A percentile compares a stretch with the other conserved stretches of the same genome.
Conservation (phyloP, 1,140 invertebrate genomes). For the Orussus abietinus region DNA sequence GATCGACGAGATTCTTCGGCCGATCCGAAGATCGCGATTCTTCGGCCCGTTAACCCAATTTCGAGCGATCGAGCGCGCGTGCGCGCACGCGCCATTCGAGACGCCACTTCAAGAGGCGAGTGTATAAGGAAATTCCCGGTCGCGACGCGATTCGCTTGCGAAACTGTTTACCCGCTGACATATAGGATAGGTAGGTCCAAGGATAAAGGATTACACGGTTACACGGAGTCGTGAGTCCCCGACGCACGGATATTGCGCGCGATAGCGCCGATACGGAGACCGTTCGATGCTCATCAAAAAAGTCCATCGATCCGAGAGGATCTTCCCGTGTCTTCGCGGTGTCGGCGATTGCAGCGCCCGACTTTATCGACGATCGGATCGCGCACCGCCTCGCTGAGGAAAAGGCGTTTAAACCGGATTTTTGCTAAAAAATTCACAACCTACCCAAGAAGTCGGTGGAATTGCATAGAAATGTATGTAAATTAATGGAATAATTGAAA, state of each 20-base stretch:
- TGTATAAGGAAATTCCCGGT: conserved; percentile 48
- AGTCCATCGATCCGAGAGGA: no score
- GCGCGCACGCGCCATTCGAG: not conserved
- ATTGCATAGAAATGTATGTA: no score
- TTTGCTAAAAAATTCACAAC: no score
- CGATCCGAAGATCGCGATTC: no score
- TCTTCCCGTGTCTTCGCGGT: not conserved
- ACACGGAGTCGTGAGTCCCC: no score
- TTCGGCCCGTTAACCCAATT: conserved; percentile 33
- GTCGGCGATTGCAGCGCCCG: conserved; percentile 1
- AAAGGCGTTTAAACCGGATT: no score
- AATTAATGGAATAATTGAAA: no score
- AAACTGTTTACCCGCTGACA: conserved; percentile 44
- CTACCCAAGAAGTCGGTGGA: no score
- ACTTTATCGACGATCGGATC: conserved; percentile 7
- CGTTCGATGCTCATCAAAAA: no score
- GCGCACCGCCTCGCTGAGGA: no score
- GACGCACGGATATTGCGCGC: conserved; percentile 5
- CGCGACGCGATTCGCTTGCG: conserved; percentile 38
- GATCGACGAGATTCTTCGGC: conserved; percentile 21
- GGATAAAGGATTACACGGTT: conserved; percentile 43
- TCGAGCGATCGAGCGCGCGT: conserved; percentile 9
- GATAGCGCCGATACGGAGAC: conserved; percentile 1
- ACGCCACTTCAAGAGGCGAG: conserved; percentile 6
- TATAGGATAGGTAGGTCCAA: conserved; percentile 41